These are phyloP conservation scores for Diprion similis DNA, from an alignment of 1,140 invertebrate genomes.

Conservation along the genomic window DNA sequence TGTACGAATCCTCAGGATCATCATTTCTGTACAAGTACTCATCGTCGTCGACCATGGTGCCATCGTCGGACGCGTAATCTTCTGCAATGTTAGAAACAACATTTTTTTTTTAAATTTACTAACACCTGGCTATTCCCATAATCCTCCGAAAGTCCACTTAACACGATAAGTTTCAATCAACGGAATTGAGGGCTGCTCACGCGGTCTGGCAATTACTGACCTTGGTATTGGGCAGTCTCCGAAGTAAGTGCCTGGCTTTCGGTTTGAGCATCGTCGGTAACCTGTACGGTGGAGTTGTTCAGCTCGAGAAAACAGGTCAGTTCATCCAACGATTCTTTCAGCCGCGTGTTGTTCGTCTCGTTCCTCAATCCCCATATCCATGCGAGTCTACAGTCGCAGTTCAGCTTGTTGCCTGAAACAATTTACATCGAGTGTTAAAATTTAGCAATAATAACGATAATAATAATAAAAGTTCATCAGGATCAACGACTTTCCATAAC, in stretches of 20 bases:
- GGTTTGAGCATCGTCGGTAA: constrained; percentile 41
- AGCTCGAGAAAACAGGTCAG: constrained; percentile 72
- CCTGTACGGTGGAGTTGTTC: constrained; percentile 46
- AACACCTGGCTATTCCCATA: constrained; percentile 8
- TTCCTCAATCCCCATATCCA: constrained; percentile 79
- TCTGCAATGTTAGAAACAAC: not conserved
- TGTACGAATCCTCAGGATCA: constrained; percentile 35
- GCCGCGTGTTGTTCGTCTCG: constrained; percentile 73
- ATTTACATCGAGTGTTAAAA: not conserved
- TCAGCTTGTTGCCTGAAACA: constrained; percentile 75
- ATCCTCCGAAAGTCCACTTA: no score
- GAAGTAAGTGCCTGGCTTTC: constrained; percentile 41
- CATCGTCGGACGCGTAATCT: constrained; percentile 14
- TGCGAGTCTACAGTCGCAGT: constrained; percentile 78
- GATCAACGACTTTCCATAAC: not conserved
- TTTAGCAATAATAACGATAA: not conserved
- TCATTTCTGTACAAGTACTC: constrained; percentile 39
- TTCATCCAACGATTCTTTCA: constrained; percentile 70
- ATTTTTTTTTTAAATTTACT: constrained; percentile 9
- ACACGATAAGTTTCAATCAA: not conserved
- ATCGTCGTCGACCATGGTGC: constrained; percentile 32
- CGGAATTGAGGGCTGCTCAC: not conserved
- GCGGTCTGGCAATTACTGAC: constrained; percentile 28
- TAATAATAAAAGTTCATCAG: constrained; percentile 1
- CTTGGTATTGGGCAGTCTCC: constrained; percentile 45